These are phyloP conservation scores for Tyrophagus putrescentiae DNA, from an alignment of 1,140 invertebrate species.

Conservation along the genomic window DNA sequence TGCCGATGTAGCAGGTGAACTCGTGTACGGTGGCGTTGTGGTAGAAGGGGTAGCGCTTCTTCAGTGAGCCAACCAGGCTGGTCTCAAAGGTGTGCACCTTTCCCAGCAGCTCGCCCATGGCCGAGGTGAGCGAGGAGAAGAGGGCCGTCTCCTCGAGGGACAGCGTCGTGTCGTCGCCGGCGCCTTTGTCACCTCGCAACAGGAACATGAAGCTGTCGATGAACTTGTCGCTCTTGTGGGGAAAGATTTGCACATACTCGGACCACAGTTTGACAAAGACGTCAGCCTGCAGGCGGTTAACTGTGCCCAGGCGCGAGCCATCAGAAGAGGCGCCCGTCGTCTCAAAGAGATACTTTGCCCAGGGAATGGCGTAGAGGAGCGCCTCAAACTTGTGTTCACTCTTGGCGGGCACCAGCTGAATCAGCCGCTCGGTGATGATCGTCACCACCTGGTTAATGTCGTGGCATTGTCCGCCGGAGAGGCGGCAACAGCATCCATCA, in stretches of 20 bases:
- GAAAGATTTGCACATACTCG: constrained; percentile 15
- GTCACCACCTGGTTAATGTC: neutral
- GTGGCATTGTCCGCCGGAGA: neutral
- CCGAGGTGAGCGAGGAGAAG: neutral
- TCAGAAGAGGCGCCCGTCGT: no score
- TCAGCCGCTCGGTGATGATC: neutral
- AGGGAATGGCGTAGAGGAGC: neutral
- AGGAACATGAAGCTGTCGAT: neutral
- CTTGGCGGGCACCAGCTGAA: neutral
- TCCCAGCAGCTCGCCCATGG: neutral
- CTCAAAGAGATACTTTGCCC: neutral
- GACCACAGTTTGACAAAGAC: neutral
- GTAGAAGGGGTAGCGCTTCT: constrained; percentile 6
- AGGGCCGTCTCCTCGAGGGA: neutral
- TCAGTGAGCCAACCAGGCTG: neutral
- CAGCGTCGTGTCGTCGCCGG: no score
- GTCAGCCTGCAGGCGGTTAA: neutral
- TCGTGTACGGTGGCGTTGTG: constrained; percentile 9
- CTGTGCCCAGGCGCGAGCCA: no score
- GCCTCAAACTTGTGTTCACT: neutral
- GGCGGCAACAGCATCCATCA: neutral
- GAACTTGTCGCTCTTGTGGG: constrained; percentile 6
- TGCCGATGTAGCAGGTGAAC: neutral
- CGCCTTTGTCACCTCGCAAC: neutral
- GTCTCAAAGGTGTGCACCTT: constrained; percentile 1